These are phyloP conservation scores for Notospermus geniculatus DNA, from an alignment of 1,140 invertebrate genomes.

Conservation along the genomic window DNA sequence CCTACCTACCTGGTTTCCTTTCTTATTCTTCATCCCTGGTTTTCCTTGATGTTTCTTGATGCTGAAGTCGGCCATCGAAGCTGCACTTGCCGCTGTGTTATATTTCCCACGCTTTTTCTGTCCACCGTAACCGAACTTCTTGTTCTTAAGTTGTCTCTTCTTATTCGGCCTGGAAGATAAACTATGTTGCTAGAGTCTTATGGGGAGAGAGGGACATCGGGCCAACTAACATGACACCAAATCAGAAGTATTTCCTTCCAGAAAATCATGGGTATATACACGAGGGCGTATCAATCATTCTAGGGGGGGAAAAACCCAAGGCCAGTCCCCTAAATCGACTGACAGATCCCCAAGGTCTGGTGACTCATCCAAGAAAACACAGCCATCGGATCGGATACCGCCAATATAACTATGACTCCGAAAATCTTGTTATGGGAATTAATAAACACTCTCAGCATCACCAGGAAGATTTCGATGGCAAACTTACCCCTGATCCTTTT, in stretches of 20 bases:
- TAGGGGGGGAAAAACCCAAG: no score
- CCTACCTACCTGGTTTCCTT: conserved; percentile 24
- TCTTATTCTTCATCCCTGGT: conserved; percentile 18
- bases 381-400: no score
- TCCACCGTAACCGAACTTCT: conserved; percentile 92
- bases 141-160: conserved; percentile 69
- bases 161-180: conserved; percentile 36
- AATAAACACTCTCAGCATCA: no score
- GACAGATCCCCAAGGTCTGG: no score
- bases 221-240: neutral
- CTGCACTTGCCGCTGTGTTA: conserved; percentile 66
- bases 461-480: no score
- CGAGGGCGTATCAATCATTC: no score
- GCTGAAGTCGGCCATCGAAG: conserved; percentile 33
- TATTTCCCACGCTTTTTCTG: conserved; percentile 87
- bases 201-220: conserved; percentile 1
- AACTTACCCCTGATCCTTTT: conserved; percentile 4
- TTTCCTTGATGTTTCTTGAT: conserved; percentile 15
- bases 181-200: no score
- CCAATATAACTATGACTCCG: no score
- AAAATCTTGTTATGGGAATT: no score
- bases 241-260: neutral
- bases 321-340: no score
- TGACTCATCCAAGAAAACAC: no score
- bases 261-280: neutral